Percentiles rank a stretch among this genome's conserved stretches.
Conservation (phyloP, 2,797 vertebrate genomes). For the Anguilla marmorata region DNA sequence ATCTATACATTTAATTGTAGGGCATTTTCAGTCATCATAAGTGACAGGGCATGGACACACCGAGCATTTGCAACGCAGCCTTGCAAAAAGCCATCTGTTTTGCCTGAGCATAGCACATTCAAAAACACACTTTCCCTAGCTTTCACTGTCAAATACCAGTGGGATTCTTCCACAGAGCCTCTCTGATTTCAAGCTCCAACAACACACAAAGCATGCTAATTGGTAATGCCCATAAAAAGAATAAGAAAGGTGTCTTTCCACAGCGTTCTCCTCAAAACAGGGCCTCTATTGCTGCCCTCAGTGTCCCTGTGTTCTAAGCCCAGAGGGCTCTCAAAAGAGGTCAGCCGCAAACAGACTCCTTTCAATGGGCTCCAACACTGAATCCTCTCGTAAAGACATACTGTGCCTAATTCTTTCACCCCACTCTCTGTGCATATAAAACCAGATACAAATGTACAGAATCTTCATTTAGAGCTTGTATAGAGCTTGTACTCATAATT, state of each 20-base stretch:
- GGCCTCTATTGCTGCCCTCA: neutral
- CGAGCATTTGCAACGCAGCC: neutral
- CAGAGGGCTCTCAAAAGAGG: neutral
- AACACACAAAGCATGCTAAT: neutral
- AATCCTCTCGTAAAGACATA: neutral
- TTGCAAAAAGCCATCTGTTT: neutral
- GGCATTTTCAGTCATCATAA: neutral
- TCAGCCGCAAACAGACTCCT: neutral
- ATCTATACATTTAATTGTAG: neutral
- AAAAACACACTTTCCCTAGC: neutral
- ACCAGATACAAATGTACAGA: neutral
- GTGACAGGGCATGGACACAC: neutral
- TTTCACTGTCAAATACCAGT: neutral
- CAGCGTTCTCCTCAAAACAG: neutral
- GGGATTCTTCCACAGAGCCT: neutral
- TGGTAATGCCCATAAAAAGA: neutral
- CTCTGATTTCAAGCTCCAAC: neutral
- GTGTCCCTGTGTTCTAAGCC: neutral
- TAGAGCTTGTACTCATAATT: neutral
- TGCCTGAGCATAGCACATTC: neutral
- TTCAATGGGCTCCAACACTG: neutral
- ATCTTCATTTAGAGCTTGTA: neutral
- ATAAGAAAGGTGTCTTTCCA: neutral
- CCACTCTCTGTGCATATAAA: neutral
- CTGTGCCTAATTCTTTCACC: neutral